Percentiles rank a stretch among this genome's conserved stretches.
Evolutionary conservation across 2,888 invertebrate genomes (phyloP).

Genomic region (Trichacis sp.): DNA sequence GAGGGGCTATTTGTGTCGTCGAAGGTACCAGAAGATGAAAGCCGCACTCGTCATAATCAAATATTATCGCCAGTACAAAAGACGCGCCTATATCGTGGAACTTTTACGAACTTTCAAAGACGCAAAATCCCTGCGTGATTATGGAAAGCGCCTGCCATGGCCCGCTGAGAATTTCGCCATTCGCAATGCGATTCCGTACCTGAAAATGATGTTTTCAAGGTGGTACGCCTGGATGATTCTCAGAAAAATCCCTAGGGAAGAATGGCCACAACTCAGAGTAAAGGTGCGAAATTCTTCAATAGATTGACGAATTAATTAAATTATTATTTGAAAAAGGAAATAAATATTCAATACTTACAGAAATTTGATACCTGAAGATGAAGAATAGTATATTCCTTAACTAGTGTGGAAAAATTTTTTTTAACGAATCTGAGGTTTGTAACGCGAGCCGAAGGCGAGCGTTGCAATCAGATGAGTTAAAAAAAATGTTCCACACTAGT

Average conservation of each 20-base stretch:
- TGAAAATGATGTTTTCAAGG: conserved; percentile 77
- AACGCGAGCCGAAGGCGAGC: too few relatives aligned
- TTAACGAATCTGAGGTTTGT: too few relatives aligned
- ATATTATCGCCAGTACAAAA: conserved; percentile 84
- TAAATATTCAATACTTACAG: too few relatives aligned
- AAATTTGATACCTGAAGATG: too few relatives aligned
- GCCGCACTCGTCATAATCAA: conserved; percentile 86
- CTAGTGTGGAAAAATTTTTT: too few relatives aligned
- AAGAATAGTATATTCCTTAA: too few relatives aligned
- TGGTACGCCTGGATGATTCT: conserved; percentile 93
- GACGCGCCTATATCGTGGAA: conserved; percentile 78
- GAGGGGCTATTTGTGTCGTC: conserved; percentile 83
- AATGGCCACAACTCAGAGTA: conserved; percentile 89
- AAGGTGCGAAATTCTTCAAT: conserved; percentile 71
- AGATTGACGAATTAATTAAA: too few relatives aligned
- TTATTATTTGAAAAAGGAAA: too few relatives aligned
- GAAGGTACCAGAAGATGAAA: conserved; percentile 85
- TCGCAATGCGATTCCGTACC: conserved; percentile 73
- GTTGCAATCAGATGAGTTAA: too few relatives aligned
- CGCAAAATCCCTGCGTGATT: conserved; percentile 78
- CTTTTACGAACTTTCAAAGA: conserved; percentile 76
- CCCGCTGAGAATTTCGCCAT: conserved; percentile 82
- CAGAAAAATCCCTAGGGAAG: conserved; percentile 81
- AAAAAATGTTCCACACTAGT: too few relatives aligned
- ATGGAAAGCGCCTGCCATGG: conserved; percentile 85